A percentile compares a stretch with the other conserved stretches of the same genome.
phyloP scores from a whole-genome alignment of 2,888 invertebrate species.

The Podotricha telesiphe region DNA sequence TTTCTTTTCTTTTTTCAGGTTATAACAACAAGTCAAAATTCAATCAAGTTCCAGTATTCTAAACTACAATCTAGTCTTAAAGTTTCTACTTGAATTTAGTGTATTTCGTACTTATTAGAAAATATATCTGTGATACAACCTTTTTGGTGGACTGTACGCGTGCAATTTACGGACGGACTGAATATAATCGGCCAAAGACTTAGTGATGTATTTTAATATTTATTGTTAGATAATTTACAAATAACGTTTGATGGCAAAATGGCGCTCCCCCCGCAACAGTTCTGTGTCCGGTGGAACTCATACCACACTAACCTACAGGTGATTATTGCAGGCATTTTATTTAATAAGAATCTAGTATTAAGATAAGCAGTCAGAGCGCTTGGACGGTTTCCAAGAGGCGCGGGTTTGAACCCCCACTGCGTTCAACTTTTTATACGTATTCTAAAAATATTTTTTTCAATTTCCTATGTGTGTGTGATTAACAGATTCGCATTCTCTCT shows the following conservation, averaged over 20 bases:
- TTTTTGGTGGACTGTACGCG: slow-evolving; percentile 52
- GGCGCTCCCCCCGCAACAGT: slow-evolving; percentile 85
- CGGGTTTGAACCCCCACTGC: no score
- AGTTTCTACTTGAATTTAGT: slow-evolving; percentile 74
- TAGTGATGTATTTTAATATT: slow-evolving; percentile 51
- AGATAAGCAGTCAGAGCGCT: no score
- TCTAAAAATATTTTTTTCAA: no score
- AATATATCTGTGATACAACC: slow-evolving; percentile 63
- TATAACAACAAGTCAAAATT: slow-evolving; percentile 38
- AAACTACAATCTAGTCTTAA: slow-evolving; percentile 69
- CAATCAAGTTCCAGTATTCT: slow-evolving; percentile 64
- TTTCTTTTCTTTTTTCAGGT: slow-evolving; percentile 48
- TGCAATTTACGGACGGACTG: slow-evolving; percentile 59
- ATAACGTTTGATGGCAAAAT: slow-evolving; percentile 56
- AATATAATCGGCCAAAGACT: slow-evolving; percentile 60
- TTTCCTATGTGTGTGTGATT: no score
- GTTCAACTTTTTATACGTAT: no score
- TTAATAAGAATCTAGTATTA: no score
- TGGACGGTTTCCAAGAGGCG: no score
- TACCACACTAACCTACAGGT: slow-evolving; percentile 90
- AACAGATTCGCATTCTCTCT: no score
- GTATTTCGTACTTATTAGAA: slow-evolving; percentile 74
- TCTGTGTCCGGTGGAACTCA: slow-evolving; percentile 92
- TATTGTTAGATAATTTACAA: slow-evolving; percentile 34
- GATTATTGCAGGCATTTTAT: slow-evolving; percentile 51